Percentiles rank a stretch among this genome's conserved stretches.
These are phyloP conservation scores for Salticus scenicus DNA, from an alignment of 2,888 invertebrate species.

Conservation along the genomic window DNA sequence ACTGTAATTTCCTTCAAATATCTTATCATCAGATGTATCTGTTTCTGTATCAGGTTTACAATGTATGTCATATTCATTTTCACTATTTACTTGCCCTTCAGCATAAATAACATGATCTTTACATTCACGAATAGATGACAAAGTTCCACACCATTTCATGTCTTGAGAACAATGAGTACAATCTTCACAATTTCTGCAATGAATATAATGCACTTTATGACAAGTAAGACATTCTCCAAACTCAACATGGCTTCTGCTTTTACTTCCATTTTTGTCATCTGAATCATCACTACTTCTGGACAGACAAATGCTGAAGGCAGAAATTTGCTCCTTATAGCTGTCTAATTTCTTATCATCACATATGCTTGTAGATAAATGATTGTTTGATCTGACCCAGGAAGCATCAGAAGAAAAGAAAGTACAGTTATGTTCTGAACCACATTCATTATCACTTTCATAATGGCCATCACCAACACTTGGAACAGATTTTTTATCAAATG, in stretches of 20 bases:
- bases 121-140: slow-evolving; percentile 53
- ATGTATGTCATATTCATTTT: slow-evolving; percentile 58
- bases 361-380: slow-evolving; percentile 23
- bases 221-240: slow-evolving; percentile 62
- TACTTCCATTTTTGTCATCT: slow-evolving; percentile 35
- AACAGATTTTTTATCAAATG: slow-evolving; percentile 69
- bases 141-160: slow-evolving; percentile 59
- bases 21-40: slow-evolving; percentile 63
- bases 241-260: slow-evolving; percentile 59
- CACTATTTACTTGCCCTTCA: slow-evolving; percentile 57
- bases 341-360: slow-evolving; percentile 52
- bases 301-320: slow-evolving; percentile 63
- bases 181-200: slow-evolving; percentile 50
- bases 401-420: slow-evolving; percentile 54
- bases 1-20: slow-evolving; percentile 64
- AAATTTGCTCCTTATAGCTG: slow-evolving; percentile 53
- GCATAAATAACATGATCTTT: slow-evolving; percentile 67
- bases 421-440: slow-evolving; percentile 55
- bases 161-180: slow-evolving; percentile 55
- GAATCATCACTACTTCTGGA: slow-evolving; percentile 40
- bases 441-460: slow-evolving; percentile 67
- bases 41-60: slow-evolving; percentile 66
- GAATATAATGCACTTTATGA: slow-evolving; percentile 64
- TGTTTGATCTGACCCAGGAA: slow-evolving; percentile 41
- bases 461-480: slow-evolving; percentile 64